These are phyloP conservation scores for Malurus elegans DNA, from an alignment of 2,113 vertebrate genomes.

Conservation along the genomic window DNA sequence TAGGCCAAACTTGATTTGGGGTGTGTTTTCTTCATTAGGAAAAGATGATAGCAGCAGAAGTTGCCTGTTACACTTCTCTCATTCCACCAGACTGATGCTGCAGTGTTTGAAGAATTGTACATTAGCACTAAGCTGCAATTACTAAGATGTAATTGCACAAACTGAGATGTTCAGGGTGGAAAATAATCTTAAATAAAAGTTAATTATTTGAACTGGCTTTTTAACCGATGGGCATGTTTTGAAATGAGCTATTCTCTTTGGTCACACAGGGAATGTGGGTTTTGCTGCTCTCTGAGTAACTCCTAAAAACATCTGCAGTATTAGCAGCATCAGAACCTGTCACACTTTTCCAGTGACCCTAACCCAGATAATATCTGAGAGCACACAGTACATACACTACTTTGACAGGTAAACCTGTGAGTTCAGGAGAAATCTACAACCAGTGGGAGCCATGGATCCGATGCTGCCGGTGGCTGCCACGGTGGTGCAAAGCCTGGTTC, in stretches of 20 bases:
- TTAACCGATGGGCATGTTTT: conserved; percentile 7
- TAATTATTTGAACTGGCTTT: background rate
- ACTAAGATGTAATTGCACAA: background rate
- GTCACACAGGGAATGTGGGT: background rate
- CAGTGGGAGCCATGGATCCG: accelerated
- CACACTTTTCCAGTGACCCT: background rate
- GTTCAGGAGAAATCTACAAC: background rate
- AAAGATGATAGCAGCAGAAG: background rate
- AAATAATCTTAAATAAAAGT: conserved; percentile 14
- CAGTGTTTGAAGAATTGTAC: background rate
- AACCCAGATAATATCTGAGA: background rate
- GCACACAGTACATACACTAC: accelerated
- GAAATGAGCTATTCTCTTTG: background rate
- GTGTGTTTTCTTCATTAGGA: background rate
- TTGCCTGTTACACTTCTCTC: background rate
- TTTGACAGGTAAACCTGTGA: accelerated
- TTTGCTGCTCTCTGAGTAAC: background rate
- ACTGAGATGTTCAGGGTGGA: conserved; percentile 20
- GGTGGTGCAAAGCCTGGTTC: background rate
- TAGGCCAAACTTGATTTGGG: background rate
- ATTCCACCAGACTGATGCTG: background rate
- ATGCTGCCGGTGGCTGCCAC: accelerated
- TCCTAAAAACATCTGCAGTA: background rate
- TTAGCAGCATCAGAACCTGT: background rate
- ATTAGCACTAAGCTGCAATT: background rate